phyloP scores from a whole-genome alignment of 2,113 vertebrate species.

The Galbula dea region DNA sequence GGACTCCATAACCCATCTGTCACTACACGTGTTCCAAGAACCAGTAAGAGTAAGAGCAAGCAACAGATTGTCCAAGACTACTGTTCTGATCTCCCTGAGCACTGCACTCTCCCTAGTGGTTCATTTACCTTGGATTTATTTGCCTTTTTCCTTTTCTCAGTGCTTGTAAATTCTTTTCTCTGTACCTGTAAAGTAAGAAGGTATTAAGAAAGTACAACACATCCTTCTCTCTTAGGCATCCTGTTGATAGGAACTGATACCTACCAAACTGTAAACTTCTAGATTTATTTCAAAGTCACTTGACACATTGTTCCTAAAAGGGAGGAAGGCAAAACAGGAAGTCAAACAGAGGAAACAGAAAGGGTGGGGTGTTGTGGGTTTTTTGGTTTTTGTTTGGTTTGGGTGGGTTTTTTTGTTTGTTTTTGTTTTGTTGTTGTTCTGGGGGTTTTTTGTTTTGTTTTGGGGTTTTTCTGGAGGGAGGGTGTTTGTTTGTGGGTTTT shows the following conservation, averaged over 20 bases:
- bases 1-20: conserved; percentile 3
- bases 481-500: too few relatives aligned
- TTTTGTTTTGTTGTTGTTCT: too few relatives aligned
- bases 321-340: not conserved
- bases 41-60: not conserved
- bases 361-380: not conserved
- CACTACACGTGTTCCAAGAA: not conserved
- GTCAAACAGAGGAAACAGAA: not conserved
- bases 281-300: conserved; percentile 90
- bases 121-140: conserved; percentile 89
- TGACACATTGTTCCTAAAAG: conserved; percentile 83
- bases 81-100: not conserved
- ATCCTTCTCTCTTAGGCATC: not conserved
- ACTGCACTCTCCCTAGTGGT: not conserved
- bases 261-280: conserved; percentile 91
- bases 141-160: conserved; percentile 91
- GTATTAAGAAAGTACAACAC: not conserved
- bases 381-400: not conserved
- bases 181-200: conserved; percentile 77
- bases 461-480: too few relatives aligned
- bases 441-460: too few relatives aligned
- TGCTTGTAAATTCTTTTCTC: conserved; percentile 75
- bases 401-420: not conserved
- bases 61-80: not conserved
- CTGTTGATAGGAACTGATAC: conserved; percentile 49